Percentiles rank a stretch among this genome's conserved stretches.
These are phyloP conservation scores for Entelurus aequoreus DNA, from an alignment of 2,113 vertebrate genomes.

Conservation along the genomic window DNA sequence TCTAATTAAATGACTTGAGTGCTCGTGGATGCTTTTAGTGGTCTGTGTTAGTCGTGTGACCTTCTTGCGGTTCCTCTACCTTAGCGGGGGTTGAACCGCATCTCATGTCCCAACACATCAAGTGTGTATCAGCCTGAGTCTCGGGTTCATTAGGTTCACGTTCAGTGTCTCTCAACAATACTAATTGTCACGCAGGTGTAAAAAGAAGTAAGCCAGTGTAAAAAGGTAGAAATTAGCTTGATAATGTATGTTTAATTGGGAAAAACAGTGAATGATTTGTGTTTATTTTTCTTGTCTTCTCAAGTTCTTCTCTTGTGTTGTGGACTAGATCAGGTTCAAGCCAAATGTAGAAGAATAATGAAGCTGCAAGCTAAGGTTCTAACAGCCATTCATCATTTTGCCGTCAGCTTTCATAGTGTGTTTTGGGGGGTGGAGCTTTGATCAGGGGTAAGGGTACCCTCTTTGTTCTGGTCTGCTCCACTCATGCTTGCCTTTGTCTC, in stretches of 20 bases:
- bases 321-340: too few relatives aligned
- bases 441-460: conserved; percentile 39
- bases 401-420: conserved; percentile 43
- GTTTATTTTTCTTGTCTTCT: too few relatives aligned
- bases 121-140: not conserved
- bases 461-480: conserved; percentile 60
- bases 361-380: conserved; percentile 53
- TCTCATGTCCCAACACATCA: conserved; percentile 9
- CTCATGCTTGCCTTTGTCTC: conserved; percentile 65
- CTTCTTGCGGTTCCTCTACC: conserved; percentile 11
- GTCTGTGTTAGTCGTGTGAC: conserved; percentile 10
- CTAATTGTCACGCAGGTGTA: not conserved
- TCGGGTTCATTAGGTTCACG: not conserved
- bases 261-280: not conserved
- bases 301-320: too few relatives aligned
- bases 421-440: conserved; percentile 32
- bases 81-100: not conserved
- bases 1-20: conserved; percentile 40
- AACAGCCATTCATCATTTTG: conserved; percentile 47
- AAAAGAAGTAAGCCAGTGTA: not conserved
- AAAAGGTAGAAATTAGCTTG: too few relatives aligned
- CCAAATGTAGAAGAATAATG: not conserved
- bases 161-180: not conserved
- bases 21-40: conserved; percentile 17
- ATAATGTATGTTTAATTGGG: too few relatives aligned